Evolutionary conservation across 2,113 vertebrate species (phyloP).

Genomic region (Rynchops niger): DNA sequence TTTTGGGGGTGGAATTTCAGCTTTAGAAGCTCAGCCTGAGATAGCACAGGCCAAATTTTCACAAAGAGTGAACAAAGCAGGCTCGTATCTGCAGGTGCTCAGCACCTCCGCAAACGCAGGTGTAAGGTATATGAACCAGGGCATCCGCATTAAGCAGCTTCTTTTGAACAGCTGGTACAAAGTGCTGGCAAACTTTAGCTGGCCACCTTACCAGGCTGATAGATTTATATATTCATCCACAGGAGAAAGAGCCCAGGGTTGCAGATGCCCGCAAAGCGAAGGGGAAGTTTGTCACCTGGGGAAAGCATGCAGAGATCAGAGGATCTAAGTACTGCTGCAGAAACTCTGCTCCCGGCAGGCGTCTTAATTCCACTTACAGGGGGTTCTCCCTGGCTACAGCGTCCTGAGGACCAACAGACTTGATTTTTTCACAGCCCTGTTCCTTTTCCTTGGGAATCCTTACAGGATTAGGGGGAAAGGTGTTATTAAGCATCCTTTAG

Average conservation of each 20-base stretch:
- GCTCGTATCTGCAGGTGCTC: not conserved
- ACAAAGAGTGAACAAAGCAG: not conserved
- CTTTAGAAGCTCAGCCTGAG: not conserved
- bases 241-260: not conserved
- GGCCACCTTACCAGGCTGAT: not conserved
- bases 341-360: not conserved
- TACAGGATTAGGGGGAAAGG: not conserved
- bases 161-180: constrained; percentile 25
- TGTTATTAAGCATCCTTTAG: not conserved
- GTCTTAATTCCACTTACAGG: not conserved
- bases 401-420: not conserved
- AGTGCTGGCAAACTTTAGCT: not conserved
- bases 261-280: not conserved
- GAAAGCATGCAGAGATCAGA: constrained; percentile 49
- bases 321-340: not conserved
- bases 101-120: not conserved
- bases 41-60: not conserved
- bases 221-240: not conserved
- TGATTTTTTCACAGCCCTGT: not conserved
- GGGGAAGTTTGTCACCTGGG: constrained; percentile 39
- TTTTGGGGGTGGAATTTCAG: not conserved
- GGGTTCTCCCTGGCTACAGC: not conserved
- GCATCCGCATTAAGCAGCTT: not conserved
- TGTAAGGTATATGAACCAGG: not conserved
- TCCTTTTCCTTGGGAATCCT: not conserved